Conservation (phyloP, 2,888 invertebrate species). For the Zygogramma bicolorata region DNA sequence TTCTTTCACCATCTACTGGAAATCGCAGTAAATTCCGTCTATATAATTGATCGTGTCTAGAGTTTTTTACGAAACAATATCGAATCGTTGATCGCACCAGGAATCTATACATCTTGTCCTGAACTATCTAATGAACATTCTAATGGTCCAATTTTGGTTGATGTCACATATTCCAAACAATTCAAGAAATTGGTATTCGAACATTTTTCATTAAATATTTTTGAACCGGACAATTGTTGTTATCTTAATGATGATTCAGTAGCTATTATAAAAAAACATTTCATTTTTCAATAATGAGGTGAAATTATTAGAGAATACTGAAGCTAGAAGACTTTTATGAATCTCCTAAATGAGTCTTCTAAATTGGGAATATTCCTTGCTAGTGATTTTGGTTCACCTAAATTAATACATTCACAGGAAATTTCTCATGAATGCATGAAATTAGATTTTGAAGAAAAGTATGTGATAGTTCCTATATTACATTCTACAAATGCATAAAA, state of each 20-base stretch:
- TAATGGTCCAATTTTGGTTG: background rate
- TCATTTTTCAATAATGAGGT: background rate
- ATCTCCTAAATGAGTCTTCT: conserved; percentile 22
- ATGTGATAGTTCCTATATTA: background rate
- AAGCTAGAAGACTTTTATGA: conserved; percentile 16
- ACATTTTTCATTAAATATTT: conserved; percentile 9
- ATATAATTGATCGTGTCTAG: too few relatives aligned
- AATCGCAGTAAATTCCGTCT: too few relatives aligned
- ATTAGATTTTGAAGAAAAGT: background rate
- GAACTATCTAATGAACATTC: conserved; percentile 14
- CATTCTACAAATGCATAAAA: background rate
- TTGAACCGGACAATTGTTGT: conserved; percentile 31
- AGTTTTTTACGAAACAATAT: too few relatives aligned
- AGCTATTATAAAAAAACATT: conserved; percentile 19
- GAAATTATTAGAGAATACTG: conserved; percentile 11
- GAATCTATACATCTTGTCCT: too few relatives aligned
- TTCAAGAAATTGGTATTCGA: conserved; percentile 24
- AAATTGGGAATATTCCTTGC: conserved; percentile 23
- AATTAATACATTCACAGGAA: conserved; percentile 6
- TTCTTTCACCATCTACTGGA: too few relatives aligned
- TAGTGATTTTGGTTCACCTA: background rate
- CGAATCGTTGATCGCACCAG: too few relatives aligned
- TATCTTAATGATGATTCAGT: background rate
- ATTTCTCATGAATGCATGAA: conserved; percentile 11
- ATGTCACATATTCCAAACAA: conserved; percentile 4